Conservation (phyloP, 2,888 invertebrate genomes). For the Drosophila prostipennis region DNA sequence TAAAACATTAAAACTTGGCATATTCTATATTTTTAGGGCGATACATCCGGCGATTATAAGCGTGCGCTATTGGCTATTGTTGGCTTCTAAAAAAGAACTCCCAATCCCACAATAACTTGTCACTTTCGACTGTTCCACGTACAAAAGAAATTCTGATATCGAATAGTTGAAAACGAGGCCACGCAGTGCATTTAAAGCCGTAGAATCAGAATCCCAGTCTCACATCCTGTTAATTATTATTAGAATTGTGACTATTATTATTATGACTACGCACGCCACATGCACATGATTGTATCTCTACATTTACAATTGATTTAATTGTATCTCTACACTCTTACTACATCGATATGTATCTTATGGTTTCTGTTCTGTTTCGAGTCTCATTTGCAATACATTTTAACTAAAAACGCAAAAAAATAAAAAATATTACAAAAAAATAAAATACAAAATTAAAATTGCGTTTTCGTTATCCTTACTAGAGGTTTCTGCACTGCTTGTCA, state of each 20-base stretch:
- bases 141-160: constrained; percentile 56
- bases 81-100: constrained; percentile 83
- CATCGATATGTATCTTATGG: constrained; percentile 38
- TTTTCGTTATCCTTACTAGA: constrained; percentile 24
- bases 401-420: constrained; percentile 48
- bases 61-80: constrained; percentile 94
- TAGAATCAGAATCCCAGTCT: constrained; percentile 32
- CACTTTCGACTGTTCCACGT: constrained; percentile 72
- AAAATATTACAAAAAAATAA: constrained; percentile 32
- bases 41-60: constrained; percentile 97
- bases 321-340: not conserved
- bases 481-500: constrained; percentile 39
- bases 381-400: constrained; percentile 54
- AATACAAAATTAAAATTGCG: constrained; percentile 27
- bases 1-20: constrained; percentile 73
- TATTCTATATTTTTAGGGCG: constrained; percentile 88
- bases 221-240: constrained; percentile 66
- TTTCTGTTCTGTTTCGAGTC: constrained; percentile 50
- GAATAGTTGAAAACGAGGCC: constrained; percentile 53
- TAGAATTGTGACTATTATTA: constrained; percentile 42
- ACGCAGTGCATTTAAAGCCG: constrained; percentile 65
- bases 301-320: not conserved
- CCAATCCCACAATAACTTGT: constrained; percentile 48
- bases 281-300: constrained; percentile 60
- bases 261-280: constrained; percentile 60